These are phyloP conservation scores for Abramis brama DNA, from an alignment of 2,113 vertebrate genomes.

Conservation along the genomic window DNA sequence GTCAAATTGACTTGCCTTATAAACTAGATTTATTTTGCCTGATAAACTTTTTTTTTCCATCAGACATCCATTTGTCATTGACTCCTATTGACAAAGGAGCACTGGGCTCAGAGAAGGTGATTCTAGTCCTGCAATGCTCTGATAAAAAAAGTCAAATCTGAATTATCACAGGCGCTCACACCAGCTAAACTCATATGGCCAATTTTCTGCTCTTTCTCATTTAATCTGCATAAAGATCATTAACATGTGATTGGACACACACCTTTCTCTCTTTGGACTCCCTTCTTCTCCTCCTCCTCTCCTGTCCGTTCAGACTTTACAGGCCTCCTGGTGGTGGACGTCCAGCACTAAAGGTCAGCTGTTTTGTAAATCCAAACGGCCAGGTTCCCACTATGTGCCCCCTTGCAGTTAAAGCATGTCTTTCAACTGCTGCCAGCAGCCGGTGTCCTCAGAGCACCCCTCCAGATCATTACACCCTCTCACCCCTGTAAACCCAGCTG, in stretches of 20 bases:
- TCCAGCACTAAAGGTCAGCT: slow-evolving; percentile 40
- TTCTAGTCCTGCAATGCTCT: background rate
- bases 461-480: slow-evolving; percentile 22
- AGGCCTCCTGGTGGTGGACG: background rate
- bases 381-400: slow-evolving; percentile 29
- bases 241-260: background rate
- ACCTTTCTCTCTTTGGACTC: background rate
- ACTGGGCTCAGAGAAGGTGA: background rate
- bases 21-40: background rate
- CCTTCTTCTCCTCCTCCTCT: background rate
- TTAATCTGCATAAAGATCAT: background rate
- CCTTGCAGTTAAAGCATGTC: slow-evolving; percentile 19
- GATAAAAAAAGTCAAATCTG: background rate
- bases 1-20: background rate
- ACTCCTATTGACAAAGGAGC: background rate
- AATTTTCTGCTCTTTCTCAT: background rate
- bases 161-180: background rate
- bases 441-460: slow-evolving; percentile 11
- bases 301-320: slow-evolving; percentile 8
- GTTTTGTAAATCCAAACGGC: slow-evolving; percentile 33
- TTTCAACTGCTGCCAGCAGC: slow-evolving; percentile 42
- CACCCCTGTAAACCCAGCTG: background rate
- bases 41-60: background rate
- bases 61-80: background rate
- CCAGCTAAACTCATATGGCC: background rate